Evolutionary conservation across 2,797 vertebrate species (phyloP).

Genomic region (Oreochromis mossambicus): DNA sequence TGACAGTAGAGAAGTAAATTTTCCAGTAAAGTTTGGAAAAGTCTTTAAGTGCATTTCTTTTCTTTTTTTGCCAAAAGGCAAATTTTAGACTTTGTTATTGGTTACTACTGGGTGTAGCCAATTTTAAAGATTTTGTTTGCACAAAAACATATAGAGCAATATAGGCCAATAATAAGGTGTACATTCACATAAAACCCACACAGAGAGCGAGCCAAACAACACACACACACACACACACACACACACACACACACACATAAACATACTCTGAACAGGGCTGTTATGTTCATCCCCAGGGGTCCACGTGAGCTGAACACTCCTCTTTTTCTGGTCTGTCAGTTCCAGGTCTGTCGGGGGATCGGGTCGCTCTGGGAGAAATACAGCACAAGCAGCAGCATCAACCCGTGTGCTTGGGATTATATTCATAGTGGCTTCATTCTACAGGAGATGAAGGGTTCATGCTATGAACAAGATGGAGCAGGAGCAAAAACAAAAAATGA

Average conservation of each 20-base stretch:
- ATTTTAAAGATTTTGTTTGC: background rate
- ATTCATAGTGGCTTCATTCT: background rate
- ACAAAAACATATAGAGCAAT: background rate
- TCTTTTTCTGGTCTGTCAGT: conserved; percentile 85
- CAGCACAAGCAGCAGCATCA: conserved; percentile 23
- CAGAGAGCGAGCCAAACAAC: background rate
- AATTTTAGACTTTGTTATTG: background rate
- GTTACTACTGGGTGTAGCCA: background rate
- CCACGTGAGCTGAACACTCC: conserved; percentile 91
- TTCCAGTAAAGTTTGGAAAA: background rate
- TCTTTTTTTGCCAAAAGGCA: background rate
- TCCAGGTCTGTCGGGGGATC: conserved; percentile 93
- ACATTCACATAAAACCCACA: background rate
- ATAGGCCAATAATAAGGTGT: background rate
- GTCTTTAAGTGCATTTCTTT: background rate
- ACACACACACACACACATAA: background rate
- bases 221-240: conserved; percentile 60
- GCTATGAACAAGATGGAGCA: conserved; percentile 14
- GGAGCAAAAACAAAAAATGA: conserved; percentile 5
- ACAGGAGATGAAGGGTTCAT: background rate
- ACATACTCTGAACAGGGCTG: conserved; percentile 87
- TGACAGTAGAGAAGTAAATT: background rate
- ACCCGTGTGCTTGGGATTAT: background rate
- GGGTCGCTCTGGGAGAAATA: conserved; percentile 80
- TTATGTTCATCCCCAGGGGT: conserved; percentile 92